phyloP scores from a whole-genome alignment of 2,113 vertebrate species.

The Daphoenositta chrysoptera region DNA sequence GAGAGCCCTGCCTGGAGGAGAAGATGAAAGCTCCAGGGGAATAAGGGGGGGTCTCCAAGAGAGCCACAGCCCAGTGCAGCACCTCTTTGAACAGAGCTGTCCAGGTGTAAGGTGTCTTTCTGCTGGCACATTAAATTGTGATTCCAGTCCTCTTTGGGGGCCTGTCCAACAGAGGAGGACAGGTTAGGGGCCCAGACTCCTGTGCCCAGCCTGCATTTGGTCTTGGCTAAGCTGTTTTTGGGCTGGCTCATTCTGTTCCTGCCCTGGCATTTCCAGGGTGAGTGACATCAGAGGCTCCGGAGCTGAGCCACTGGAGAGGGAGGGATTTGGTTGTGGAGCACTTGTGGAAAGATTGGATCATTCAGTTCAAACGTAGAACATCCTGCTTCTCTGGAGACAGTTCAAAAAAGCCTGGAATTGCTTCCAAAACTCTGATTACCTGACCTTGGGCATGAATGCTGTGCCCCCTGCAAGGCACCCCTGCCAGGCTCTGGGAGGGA shows the following conservation, averaged over 20 bases:
- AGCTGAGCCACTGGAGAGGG: neutral
- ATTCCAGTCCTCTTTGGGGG: neutral
- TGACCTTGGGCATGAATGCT: neutral
- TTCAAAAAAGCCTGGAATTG: neutral
- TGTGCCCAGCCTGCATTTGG: neutral
- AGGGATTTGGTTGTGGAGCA: neutral
- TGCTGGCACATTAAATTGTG: neutral
- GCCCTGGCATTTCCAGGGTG: slow-evolving; percentile 14
- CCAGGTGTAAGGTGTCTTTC: neutral
- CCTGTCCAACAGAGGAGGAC: neutral
- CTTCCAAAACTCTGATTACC: neutral
- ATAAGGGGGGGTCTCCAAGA: neutral
- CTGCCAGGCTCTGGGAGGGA: neutral
- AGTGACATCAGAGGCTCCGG: neutral
- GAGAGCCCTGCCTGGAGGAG: neutral
- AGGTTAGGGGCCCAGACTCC: neutral
- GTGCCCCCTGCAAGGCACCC: neutral
- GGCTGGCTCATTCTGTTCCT: slow-evolving; percentile 10
- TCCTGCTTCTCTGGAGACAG: neutral
- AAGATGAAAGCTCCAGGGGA: neutral
- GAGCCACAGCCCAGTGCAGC: neutral
- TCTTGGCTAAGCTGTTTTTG: neutral
- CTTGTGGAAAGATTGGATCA: neutral
- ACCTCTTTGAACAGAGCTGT: neutral
- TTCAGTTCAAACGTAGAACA: slow-evolving; percentile 13